Base-by-base conservation (phyloP, 2,888 invertebrate genomes). In the Pheosia tremula region DNA sequence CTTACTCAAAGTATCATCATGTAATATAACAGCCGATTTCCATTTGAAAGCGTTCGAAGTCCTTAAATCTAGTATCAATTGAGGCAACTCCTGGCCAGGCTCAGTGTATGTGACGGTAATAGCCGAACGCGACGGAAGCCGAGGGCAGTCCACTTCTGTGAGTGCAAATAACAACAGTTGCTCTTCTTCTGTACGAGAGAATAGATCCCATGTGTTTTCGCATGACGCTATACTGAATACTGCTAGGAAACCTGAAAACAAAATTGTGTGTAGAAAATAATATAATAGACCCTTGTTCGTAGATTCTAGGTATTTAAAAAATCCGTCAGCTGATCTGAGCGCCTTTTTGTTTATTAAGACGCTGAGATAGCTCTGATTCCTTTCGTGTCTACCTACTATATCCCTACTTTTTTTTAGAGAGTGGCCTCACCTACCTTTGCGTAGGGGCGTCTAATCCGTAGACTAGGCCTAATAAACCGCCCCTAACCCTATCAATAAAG, bases 61-160 rank as follows among this genome's bases (percentile, higher is more conserved):
- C 75, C 97, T 94, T 62, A 97, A 90, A 84, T 98, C 98, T 2
- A 97, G 89, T 7, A 97, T 85, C 24, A 98, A 84, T 86, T 98
- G 98, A 0, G 97, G 95, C 64, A 97, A 83, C 85, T 97, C 97
- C 65, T 96, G 95, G 0, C 97, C 96, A 50, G 94, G 89, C 0
- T 93, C 91, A n/a, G 96, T 89, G 60, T 96, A 89, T 0, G 97
- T 97, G 60, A 95, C 95, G 57, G 96, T 97, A 45, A 97, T 91
- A 0, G 97, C 97, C 24, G 95, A 92, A 43, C 94, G 87, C 0
- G 90, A 75, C 0, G 97, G 97, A 57, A 98, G 84, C 50, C 98
- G 94, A 0, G 97, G 96, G 82, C 98, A 98, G 78, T 97, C 96
- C 0, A 96, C 94, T 80, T 97, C 97, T 58, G 97, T 97, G 66